Base-by-base conservation (phyloP, 2,888 invertebrate species). In the Synergus umbraculus region DNA sequence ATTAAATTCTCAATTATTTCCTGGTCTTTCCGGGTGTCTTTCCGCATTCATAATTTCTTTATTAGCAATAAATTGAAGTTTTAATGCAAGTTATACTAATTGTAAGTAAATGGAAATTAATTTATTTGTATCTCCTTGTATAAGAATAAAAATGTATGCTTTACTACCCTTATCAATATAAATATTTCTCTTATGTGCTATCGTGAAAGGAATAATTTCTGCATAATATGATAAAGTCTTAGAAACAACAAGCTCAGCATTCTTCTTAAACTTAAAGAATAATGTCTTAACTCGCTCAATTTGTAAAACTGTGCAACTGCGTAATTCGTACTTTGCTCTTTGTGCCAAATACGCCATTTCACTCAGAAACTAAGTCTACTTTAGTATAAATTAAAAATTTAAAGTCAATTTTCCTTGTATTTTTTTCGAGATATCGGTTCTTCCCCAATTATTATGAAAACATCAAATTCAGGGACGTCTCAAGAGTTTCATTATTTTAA, bases 131-230 rank as follows among this genome's bases (percentile, higher is more conserved):
- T 18, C 3, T 29, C 3, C 3, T 29, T 29, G 29, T 29, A 29
- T 29, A 58, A 18, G 9, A n/a, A 58, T 8, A 13, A 0, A 4
- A 18, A 58, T 58, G 7, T 22, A 22, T 18, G 22, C 18, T 9
- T 60, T 49, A 49, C 49, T n/a, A 49, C 15, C n/a, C 2, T 49
- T 60, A 60, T 60, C 60, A 60, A 4, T 12, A 60, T 3, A 60
- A 60, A 13, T 60, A 60, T 22, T 22, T 22, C 60, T 60, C 8
- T 60, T 60, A 4, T 22, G 22, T 1, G n/a, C 37, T 73, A 54
- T 73, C 73, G 10, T 73, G 49, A 49, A 37, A 73, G 54, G 49
- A 69, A 54, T 73, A 73, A 66, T 69, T 69, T 69, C 69, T 54
- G 29, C 29, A 29, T 13, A 22, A 22, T 22, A 46, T 10, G 73